Conservation (phyloP, 2,888 invertebrate genomes). For the Drymonia ruficornis region DNA sequence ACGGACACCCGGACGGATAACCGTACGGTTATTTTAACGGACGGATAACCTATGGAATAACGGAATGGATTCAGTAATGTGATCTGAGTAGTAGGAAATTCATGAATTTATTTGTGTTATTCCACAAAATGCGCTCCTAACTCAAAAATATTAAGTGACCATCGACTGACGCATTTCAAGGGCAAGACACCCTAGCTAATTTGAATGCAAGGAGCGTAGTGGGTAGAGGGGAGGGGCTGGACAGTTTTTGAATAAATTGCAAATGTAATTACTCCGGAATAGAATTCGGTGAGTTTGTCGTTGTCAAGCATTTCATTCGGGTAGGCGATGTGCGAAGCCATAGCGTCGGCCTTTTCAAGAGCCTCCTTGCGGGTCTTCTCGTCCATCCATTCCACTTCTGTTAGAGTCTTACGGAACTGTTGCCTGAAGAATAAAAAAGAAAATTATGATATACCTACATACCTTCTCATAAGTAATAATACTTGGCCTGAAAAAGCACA, state of each 20-base stretch:
- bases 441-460: background rate
- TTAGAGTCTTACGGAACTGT: slow-evolving; percentile 92
- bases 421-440: slow-evolving; percentile 51
- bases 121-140: too few species aligned
- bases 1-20: too few species aligned
- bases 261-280: slow-evolving; percentile 84
- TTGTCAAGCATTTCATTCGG: slow-evolving; percentile 95
- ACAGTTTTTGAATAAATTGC: background rate
- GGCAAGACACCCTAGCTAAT: background rate
- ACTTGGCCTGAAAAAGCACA: too few species aligned
- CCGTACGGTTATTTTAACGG: too few species aligned
- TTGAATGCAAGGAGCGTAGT: background rate
- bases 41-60: too few species aligned
- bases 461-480: too few species aligned
- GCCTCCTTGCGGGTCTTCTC: slow-evolving; percentile 90
- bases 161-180: background rate
- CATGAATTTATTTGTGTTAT: too few species aligned
- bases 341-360: slow-evolving; percentile 91
- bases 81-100: too few species aligned
- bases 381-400: slow-evolving; percentile 97
- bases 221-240: background rate
- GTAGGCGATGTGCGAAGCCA: slow-evolving; percentile 96
- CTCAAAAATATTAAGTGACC: too few species aligned
- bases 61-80: too few species aligned
- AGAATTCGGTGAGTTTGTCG: slow-evolving; percentile 91